Evolutionary conservation across 1,140 invertebrate species (phyloP).

Genomic region (Pseudomyrmex dendroicus): DNA sequence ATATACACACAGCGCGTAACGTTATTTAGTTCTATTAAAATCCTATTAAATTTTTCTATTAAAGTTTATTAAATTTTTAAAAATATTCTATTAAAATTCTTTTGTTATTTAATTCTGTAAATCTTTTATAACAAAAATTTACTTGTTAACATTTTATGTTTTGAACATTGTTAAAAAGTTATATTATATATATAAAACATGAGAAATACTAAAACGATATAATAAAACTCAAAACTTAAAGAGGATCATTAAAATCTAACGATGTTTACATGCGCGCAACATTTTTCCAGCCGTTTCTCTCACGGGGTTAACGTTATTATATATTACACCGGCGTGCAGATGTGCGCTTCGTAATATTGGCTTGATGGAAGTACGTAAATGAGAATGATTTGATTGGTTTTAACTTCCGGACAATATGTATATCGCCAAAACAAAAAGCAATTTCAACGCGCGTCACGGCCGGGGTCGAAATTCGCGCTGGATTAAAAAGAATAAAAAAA

Average conservation of each 20-base stretch:
- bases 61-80: too few species aligned
- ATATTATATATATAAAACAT: too few species aligned
- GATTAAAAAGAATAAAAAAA: constrained; percentile 36
- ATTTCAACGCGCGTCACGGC: constrained; percentile 55
- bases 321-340: constrained; percentile 23
- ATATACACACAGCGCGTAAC: too few species aligned
- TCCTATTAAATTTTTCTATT: too few species aligned
- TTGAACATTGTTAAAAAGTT: too few species aligned
- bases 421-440: constrained; percentile 40
- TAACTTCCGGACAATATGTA: constrained; percentile 52
- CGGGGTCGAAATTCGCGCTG: constrained; percentile 51
- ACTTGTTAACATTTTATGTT: too few species aligned
- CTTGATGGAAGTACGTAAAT: constrained; percentile 44
- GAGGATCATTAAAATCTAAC: constrained; percentile 38
- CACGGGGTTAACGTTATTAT: neutral
- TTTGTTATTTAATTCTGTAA: too few species aligned
- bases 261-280: constrained; percentile 8
- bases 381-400: constrained; percentile 60
- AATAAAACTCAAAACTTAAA: neutral
- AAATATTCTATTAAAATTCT: too few species aligned
- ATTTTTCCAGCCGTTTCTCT: neutral
- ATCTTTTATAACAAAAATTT: too few species aligned
- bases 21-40: too few species aligned
- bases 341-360: constrained; percentile 25
- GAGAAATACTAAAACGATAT: too few species aligned